Base-by-base conservation (phyloP, 2,888 invertebrate species). In the Hemistola chrysoprasaria region DNA sequence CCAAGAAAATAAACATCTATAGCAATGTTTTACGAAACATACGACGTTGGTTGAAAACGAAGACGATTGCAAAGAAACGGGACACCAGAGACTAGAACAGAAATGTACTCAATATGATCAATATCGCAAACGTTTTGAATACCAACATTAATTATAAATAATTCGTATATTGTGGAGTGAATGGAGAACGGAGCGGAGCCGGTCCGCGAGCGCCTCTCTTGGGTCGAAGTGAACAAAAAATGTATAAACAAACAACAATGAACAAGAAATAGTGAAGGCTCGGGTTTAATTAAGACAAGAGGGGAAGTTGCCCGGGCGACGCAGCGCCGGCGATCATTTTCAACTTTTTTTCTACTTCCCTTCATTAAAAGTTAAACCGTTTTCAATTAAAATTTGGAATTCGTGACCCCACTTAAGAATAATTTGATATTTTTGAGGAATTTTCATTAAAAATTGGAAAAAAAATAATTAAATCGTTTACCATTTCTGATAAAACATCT, bases 311-410 rank as follows among this genome's bases (percentile, higher is more conserved):
- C 33, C 43, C 36, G 38, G 33, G 3, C 42, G 41, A 33, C 33
- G 40, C 55, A 50, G 35, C 40, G 48, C 46, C 56, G n/a, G n/a
- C n/a, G n/a, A 62, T 59, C 50, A 61, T 58, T 66, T 49, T 50
- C 57, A 62, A 70, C 61, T 67, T 74, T 68, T 70, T 65, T 61
- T 62, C 24, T 63, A 63, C 68, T 65, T 60, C 44, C 61, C 67
- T 69, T 77, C 72, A 71, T 78, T 76, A 78, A 78, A 79, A 78
- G 68, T 78, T 75, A 50, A 69, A 71, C 59, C 59, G 62, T 63
- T 72, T 74, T 77, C 76, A 77, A 78, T 78, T 77, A 76, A 77
- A 76, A 71, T 64, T 59, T 53, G 53, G 65, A 67, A 54, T 41
- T 41, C 36, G 41, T 39, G 47, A 46, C 47, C 50, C 53, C 47